A percentile compares a stretch with the other conserved stretches of the same genome.
Conservation (phyloP, 2,113 vertebrate species). For the cattle (Bos taurus) region DNA sequence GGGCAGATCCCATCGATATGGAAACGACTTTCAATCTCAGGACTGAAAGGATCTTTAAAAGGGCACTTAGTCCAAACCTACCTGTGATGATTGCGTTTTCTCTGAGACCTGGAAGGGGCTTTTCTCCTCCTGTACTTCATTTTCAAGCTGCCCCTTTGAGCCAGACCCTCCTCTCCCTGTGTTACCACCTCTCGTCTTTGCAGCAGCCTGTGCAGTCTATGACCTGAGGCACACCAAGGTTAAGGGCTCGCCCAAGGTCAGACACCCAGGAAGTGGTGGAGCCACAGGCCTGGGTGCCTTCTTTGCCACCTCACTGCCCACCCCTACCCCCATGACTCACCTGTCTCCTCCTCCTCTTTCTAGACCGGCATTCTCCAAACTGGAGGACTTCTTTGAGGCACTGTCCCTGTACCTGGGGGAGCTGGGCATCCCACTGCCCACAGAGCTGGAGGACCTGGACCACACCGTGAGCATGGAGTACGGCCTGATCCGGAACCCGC, state of each 20-base stretch:
- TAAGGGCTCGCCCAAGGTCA: not conserved
- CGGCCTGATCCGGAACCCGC: constrained; percentile 79
- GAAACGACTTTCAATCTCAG: not conserved
- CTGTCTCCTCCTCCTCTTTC: constrained; percentile 19
- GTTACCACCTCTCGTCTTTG: not conserved
- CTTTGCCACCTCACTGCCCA: not conserved
- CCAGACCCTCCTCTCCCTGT: not conserved
- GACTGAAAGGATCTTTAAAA: not conserved
- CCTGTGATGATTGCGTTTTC: not conserved
- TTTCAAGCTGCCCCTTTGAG: not conserved
- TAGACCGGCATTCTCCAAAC: constrained; percentile 93
- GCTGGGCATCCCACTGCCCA: constrained; percentile 92
- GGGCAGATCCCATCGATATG: not conserved
- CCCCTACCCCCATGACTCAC: not conserved
- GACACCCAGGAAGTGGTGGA: not conserved
- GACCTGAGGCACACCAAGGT: not conserved
- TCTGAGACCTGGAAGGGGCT: not conserved
- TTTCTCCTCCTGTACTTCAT: not conserved
- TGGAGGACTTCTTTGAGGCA: constrained; percentile 95
- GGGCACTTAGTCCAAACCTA: not conserved
- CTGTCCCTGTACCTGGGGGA: constrained; percentile 92
- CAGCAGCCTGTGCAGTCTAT: not conserved
- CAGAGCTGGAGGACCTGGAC: constrained; percentile 93
- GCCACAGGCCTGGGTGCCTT: not conserved
- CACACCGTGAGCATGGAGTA: constrained; percentile 83